Evolutionary conservation across 2,888 invertebrate genomes (phyloP), one percentile per base, ranked within the genome.

Genomic region (Megastigmus dorsalis): DNA sequence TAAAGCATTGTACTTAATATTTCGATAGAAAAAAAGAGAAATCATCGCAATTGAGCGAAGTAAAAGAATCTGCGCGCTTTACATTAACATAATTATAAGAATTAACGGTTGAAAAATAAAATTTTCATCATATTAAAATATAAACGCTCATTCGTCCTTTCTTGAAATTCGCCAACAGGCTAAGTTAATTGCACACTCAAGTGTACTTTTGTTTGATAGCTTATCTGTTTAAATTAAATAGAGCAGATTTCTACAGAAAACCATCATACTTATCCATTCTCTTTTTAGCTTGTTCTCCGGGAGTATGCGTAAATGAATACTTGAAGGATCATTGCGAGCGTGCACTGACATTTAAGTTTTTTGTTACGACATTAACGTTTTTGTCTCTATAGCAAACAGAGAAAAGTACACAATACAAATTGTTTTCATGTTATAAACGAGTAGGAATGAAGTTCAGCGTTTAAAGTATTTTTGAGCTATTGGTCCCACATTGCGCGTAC

Each of bases 401-500:
- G 20, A 28, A 55, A 63, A 69, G 50, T 68, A 43, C 54, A 43
- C 36, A 60, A 70, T 69, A 41, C 15, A 26, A 28, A 48, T 30
- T 59, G 9, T 15, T 33, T 28, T 74, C 3, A 28, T 43, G 43
- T 60, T 36, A 18, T 60, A 45, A 66, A 65, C 5, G 26, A 54
- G 41, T 9, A 66, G 75, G 57, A 75, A 71, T 71, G 55, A 71
- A 71, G 9, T 65, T 65, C 55, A 36, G 20, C 10, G 5, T 45
- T 45, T 63, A 30, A 73, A 15, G 20, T 50, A 43, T 23, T 43
- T 62, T 71, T 45, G 55, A 75, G 41, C 45, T 76, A 45, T 72
- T 76, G 75, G 75, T 72, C 75, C 75, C 75, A 68, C 38, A 59
- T 65, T 60, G 36, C 43, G 59, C n/a, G 13, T 38, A 66, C 50